Evolutionary conservation across 2,797 vertebrate species (phyloP), one percentile per base, ranked within the genome.

Genomic region (Glossophaga mutica): DNA sequence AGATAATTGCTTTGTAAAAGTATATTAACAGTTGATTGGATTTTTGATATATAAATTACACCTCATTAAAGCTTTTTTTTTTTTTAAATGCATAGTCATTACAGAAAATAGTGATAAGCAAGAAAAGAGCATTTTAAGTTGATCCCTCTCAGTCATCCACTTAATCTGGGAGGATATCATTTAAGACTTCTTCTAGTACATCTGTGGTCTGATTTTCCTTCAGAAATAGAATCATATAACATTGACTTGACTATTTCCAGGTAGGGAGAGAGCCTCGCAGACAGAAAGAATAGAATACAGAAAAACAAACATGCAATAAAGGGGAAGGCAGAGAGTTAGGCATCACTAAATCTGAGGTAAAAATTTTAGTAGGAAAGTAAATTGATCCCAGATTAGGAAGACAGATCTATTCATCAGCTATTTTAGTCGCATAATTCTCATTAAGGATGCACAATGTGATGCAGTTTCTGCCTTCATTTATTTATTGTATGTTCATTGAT

Each of bases 401-500:
- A 89, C 10, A 78, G 16, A 62, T 65, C 39, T 19, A n/a, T 65
- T 94, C 32, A 14, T 22, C 12, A 79, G 2, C 6, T 87, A 10
- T 71, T 90, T 93, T 21, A 59, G 18, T 70, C 78, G 68, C 19
- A 32, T 79, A 65, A 68, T 91, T 94, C 34, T 93, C 65, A 76
- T 86, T 92, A 93, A 90, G 52, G 26, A 50, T 83, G 18, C 82
- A 91, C 91, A 68, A 68, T 52, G 42, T 81, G 48, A 18, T 90
- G n/a, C 0, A 77, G 71, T n/a, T 87, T 81, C 78, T 71, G 16
- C 34, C 37, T 29, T 88, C 18, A 42, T 26, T 93, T 93, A 90
- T 82, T 95, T 71, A 44, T 84, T 85, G 44, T 73, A 93, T 88
- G 84, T 91, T 91, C 74, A 50, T 57, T 81, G 52, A 2, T 82